Evolutionary conservation across 2,113 vertebrate species (phyloP), one percentile per base, ranked within the genome.

Genomic region (Marmota monax): DNA sequence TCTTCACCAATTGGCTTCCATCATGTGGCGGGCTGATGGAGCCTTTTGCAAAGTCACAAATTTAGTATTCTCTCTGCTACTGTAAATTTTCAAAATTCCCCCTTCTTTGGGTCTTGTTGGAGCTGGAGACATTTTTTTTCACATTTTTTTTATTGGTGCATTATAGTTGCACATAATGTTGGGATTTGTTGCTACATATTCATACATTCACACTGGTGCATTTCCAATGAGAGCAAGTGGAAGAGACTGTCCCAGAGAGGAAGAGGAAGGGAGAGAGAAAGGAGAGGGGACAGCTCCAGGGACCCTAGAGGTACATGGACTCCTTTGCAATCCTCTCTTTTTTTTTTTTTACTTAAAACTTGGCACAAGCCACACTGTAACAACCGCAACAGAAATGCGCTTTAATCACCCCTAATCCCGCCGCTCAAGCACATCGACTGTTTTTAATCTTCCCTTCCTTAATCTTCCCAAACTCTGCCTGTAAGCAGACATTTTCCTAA

Each of bases 331-430:
- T 88, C 51, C 18, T 77, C 73, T 9, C 17, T 63, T 7, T 48
- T 87, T 83, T 53, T 51, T 51, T 51, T 45, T 45, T 76, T 22
- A 76, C 65, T 92, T 87, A 77, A 94, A 87, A 93, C 77, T 83
- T 13, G 34, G 18, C 51, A 51, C 72, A 95, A 92, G 90, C 89
- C 92, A 17, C 92, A 90, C 32, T 72, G 37, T 97, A 96, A 96
- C 73, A 88, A 88, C 92, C 84, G 1, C 90, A 84, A 56, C 87
- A 93, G 85, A 92, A 97, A 95, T 58, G 84, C 92, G 92, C 92
- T 98, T 97, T 97, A 97, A 98, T 97, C 93, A 96, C 92, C 25
- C 34, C 80, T 88, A 92, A 96, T 92, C 87, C 97, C 56, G 9
- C 95, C 94, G 95, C 72, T 96, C 90, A 94, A 82, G 87, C 90